Evolutionary conservation across 2,113 vertebrate genomes (phyloP).

Genomic region (Thamnaconus septentrionalis): DNA sequence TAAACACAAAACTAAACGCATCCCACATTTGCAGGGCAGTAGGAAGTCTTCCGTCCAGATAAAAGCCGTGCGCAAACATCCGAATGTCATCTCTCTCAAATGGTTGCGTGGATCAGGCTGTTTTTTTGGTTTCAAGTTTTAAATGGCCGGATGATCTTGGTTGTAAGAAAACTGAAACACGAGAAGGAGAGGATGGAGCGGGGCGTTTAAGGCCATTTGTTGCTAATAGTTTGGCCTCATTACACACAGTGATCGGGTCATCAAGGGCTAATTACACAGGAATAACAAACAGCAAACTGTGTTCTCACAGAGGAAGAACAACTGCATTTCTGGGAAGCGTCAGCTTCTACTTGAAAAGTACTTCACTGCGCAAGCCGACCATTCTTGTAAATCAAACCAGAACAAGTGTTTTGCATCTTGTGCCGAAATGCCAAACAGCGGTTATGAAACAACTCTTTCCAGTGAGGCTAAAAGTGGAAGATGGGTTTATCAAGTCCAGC

Average conservation of each 20-base stretch:
- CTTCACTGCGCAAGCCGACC: too few species aligned
- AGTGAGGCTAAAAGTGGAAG: background rate
- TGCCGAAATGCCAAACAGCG: background rate
- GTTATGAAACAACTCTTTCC: slow-evolving; percentile 6
- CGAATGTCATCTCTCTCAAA: slow-evolving; percentile 16
- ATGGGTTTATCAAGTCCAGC: background rate
- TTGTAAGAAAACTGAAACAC: slow-evolving; percentile 2
- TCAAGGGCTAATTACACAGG: slow-evolving; percentile 5
- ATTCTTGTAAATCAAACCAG: background rate
- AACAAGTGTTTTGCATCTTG: background rate
- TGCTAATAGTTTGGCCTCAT: slow-evolving; percentile 27
- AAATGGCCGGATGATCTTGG: slow-evolving; percentile 2
- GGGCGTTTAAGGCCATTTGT: slow-evolving; percentile 21
- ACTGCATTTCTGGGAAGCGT: too few species aligned
- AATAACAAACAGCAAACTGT: slow-evolving; percentile 17
- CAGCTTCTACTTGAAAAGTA: too few species aligned
- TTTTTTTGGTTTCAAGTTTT: slow-evolving; percentile 19
- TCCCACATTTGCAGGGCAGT: slow-evolving; percentile 20
- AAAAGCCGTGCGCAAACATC: slow-evolving; percentile 33
- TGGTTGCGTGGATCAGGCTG: slow-evolving; percentile 8
- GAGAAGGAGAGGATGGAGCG: background rate
- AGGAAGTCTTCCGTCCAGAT: slow-evolving; percentile 37
- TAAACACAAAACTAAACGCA: slow-evolving; percentile 23
- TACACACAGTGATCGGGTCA: slow-evolving; percentile 9
- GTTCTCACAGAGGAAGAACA: background rate